Evolutionary conservation across 2,888 invertebrate genomes (phyloP).

Genomic region (Pristionchus japonicus): DNA sequence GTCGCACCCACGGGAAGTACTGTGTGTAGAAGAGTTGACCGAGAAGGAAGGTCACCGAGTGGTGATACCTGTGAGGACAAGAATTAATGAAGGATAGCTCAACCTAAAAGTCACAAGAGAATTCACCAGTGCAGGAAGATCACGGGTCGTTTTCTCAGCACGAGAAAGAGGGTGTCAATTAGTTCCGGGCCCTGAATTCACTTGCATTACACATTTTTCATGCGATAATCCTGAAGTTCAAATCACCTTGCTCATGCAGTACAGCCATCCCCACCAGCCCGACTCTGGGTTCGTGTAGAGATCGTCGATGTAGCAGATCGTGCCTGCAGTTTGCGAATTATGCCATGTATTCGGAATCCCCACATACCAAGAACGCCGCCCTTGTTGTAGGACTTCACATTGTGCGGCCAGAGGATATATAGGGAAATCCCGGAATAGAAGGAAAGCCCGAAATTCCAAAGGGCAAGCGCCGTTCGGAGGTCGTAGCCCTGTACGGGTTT

Average conservation of each 20-base stretch:
- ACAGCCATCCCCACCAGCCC: slow-evolving; percentile 97
- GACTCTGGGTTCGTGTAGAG: slow-evolving; percentile 78
- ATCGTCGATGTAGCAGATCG: slow-evolving; percentile 68
- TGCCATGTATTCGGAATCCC: neutral
- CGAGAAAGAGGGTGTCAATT: slow-evolving; percentile 33
- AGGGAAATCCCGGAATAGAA: slow-evolving; percentile 93
- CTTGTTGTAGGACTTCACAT: neutral
- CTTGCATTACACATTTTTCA: too few relatives aligned
- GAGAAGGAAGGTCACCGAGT: slow-evolving; percentile 74
- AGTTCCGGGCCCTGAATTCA: neutral
- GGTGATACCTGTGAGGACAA: slow-evolving; percentile 78
- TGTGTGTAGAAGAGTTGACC: slow-evolving; percentile 65
- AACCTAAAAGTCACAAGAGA: neutral
- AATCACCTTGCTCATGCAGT: slow-evolving; percentile 88
- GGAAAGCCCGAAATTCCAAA: slow-evolving; percentile 83
- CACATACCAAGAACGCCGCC: neutral
- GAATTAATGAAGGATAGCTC: too few relatives aligned
- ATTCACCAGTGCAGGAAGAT: slow-evolving; percentile 16
- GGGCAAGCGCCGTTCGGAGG: neutral
- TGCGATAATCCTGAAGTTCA: neutral
- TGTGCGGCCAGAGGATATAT: slow-evolving; percentile 85
- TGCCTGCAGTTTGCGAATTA: slow-evolving; percentile 52
- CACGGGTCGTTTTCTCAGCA: neutral
- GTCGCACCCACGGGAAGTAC: slow-evolving; percentile 66
- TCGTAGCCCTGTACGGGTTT: neutral